A percentile compares a stretch with the other conserved stretches of the same genome.
Evolutionary conservation across 2,797 vertebrate genomes (phyloP).

Genomic region (Poecilia wingei): DNA sequence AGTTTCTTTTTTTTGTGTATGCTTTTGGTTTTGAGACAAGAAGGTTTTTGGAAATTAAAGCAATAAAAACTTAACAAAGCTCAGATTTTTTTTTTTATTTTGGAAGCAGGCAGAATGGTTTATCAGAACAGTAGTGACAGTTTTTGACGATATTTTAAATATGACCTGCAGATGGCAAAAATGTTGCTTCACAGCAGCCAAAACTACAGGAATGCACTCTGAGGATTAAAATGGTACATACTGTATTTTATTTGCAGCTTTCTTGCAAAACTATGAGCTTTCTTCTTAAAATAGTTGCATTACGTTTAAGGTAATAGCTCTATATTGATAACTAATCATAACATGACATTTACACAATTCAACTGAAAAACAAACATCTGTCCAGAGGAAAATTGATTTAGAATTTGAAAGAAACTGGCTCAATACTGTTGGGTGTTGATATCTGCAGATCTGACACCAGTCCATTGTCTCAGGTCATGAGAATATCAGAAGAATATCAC

Average conservation of each 20-base stretch:
- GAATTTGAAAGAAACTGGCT: neutral
- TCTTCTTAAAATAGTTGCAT: neutral
- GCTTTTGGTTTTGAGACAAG: conserved; percentile 41
- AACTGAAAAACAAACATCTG: neutral
- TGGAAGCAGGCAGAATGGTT: neutral
- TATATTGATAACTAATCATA: neutral
- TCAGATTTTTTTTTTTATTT: conserved; percentile 34
- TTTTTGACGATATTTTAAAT: conserved; percentile 26
- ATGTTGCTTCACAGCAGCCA: neutral
- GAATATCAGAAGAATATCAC: too few species aligned
- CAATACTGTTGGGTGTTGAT: neutral
- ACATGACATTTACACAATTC: neutral
- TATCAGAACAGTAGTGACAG: neutral
- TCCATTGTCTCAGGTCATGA: too few species aligned
- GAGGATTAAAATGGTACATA: neutral
- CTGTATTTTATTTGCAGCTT: neutral
- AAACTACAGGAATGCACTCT: neutral
- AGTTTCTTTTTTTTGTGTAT: conserved; percentile 17
- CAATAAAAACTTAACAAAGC: conserved; percentile 80
- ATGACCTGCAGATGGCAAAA: conserved; percentile 64
- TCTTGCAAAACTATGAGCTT: neutral
- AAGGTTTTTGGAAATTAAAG: conserved; percentile 82
- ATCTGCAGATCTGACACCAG: neutral
- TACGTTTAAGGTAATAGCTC: neutral
- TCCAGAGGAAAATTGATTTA: neutral